These are phyloP conservation scores for Opisthograptis luteolata DNA, from an alignment of 2,888 invertebrate genomes.

Conservation along the genomic window DNA sequence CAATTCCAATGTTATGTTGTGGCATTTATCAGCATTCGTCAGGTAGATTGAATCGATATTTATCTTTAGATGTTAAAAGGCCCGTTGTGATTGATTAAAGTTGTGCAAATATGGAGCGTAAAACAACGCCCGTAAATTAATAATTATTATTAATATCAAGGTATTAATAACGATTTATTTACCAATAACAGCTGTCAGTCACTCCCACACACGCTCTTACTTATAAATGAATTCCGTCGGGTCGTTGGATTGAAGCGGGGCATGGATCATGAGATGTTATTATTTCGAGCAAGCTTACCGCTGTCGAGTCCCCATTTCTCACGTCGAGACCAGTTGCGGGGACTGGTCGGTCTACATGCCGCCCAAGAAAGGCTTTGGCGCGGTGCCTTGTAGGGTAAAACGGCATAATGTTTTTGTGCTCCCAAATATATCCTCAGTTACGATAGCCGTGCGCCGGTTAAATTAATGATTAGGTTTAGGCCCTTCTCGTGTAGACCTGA, in stretches of 20 bases:
- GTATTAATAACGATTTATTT: conserved; percentile 21
- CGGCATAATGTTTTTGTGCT: conserved; percentile 66
- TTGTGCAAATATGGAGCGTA: conserved; percentile 22
- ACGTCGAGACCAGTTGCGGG: conserved; percentile 68
- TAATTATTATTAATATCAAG: too few species aligned
- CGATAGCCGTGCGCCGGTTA: conserved; percentile 49
- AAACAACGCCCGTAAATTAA: conserved; percentile 19
- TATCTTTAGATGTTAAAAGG: conserved; percentile 1
- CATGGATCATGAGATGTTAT: conserved; percentile 5
- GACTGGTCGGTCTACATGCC: conserved; percentile 73
- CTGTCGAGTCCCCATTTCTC: conserved; percentile 71
- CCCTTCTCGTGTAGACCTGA: conserved; percentile 34
- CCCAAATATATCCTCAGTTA: conserved; percentile 56
- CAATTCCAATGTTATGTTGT: conserved; percentile 3
- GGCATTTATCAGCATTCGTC: conserved; percentile 5
- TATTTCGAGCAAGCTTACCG: conserved; percentile 67
- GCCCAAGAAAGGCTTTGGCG: conserved; percentile 72
- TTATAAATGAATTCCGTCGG: conserved; percentile 45
- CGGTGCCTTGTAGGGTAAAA: conserved; percentile 74
- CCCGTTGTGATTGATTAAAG: conserved; percentile 13
- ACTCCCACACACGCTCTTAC: conserved; percentile 38
- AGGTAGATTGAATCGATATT: neutral
- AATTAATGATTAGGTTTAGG: conserved; percentile 53
- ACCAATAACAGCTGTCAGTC: conserved; percentile 33
- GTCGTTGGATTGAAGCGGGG: conserved; percentile 56